Conservation (phyloP, 1,140 invertebrate genomes). For the Teleogryllus occipitalis region DNA sequence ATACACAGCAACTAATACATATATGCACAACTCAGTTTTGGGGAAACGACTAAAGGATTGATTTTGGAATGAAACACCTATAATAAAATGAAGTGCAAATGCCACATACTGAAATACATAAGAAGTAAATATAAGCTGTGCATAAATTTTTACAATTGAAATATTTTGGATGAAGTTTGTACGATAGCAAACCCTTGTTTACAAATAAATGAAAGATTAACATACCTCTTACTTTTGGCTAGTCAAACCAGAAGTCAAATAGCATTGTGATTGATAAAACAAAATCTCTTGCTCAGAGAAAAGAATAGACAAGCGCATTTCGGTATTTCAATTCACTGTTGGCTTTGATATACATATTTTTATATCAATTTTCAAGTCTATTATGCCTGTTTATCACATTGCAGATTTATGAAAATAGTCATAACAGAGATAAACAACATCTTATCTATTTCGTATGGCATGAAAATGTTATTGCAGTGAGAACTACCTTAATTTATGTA, state of each 20-base stretch:
- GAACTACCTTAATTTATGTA: conserved; percentile 8
- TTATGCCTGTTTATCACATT: conserved; percentile 6
- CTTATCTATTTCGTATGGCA: conserved; percentile 6
- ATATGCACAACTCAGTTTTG: not conserved
- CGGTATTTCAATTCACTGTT: not conserved
- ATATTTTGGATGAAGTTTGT: not conserved
- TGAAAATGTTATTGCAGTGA: conserved; percentile 14
- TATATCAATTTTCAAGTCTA: not conserved
- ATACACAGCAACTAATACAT: conserved; percentile 17
- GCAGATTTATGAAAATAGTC: conserved; percentile 16
- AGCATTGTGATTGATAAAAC: not conserved
- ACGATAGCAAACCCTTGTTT: not conserved
- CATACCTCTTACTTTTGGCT: not conserved
- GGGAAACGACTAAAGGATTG: not conserved
- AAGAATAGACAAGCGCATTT: conserved; percentile 3
- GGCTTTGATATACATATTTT: conserved; percentile 3
- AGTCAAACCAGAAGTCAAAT: conserved; percentile 9
- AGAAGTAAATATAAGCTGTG: not conserved
- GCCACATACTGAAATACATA: not conserved
- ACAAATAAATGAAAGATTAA: not conserved
- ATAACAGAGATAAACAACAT: conserved; percentile 9
- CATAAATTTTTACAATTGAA: not conserved
- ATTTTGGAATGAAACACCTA: not conserved
- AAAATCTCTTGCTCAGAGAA: conserved; percentile 11
- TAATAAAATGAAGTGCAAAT: conserved; percentile 8